Conservation (phyloP, 1,140 invertebrate species). For the Lethrus apterus region DNA sequence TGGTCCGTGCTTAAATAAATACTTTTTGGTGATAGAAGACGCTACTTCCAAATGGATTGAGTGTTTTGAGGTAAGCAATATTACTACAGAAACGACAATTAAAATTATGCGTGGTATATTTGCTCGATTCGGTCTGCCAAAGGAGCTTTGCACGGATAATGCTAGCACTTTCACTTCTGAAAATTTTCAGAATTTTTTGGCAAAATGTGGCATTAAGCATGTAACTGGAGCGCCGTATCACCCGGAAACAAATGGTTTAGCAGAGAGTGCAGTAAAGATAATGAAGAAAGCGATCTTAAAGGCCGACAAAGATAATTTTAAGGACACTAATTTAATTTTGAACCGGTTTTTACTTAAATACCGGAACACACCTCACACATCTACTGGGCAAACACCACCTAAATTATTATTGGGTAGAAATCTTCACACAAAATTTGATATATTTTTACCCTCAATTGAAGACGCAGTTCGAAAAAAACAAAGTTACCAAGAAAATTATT, state of each 20-base stretch:
- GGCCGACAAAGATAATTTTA: conserved; percentile 1
- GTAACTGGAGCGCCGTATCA: conserved; percentile 32
- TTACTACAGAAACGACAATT: not conserved
- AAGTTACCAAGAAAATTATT: too few species aligned
- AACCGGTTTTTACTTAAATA: too few species aligned
- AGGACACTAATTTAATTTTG: too few species aligned
- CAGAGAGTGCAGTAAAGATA: conserved; percentile 38
- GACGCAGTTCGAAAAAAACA: too few species aligned
- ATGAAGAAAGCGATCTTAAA: conserved; percentile 26
- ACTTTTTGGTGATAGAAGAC: conserved; percentile 35
- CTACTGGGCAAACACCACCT: too few species aligned
- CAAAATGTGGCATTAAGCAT: conserved; percentile 32
- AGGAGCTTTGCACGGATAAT: conserved; percentile 33
- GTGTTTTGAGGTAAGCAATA: not conserved
- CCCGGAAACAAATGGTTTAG: conserved; percentile 37
- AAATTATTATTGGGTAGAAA: too few species aligned
- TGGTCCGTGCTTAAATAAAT: conserved; percentile 30
- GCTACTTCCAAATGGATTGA: conserved; percentile 14
- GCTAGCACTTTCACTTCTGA: conserved; percentile 30
- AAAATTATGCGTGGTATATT: not conserved
- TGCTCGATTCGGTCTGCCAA: not conserved
- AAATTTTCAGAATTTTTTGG: conserved; percentile 32
- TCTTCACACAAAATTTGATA: too few species aligned
- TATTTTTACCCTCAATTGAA: too few species aligned
- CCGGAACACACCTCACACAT: too few species aligned